Percentiles rank a stretch among this genome's conserved stretches.
phyloP scores from a whole-genome alignment of 2,888 invertebrate genomes.

The Acleris cristana region DNA sequence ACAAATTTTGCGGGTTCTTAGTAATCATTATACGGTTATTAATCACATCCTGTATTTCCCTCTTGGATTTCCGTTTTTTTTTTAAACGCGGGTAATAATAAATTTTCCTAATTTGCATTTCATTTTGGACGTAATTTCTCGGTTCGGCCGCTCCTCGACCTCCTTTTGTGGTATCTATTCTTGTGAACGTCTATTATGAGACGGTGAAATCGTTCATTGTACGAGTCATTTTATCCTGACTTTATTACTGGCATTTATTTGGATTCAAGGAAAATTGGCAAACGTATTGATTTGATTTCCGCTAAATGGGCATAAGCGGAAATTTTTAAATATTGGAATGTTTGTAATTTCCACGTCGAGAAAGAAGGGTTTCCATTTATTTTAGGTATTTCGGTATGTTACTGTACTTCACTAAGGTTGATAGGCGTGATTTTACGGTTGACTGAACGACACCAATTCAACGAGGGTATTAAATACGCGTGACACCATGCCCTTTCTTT shows the following conservation, averaged over 20 bases:
- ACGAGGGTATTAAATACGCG: too few relatives aligned
- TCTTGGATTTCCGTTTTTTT: conserved; percentile 57
- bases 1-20: conserved; percentile 30
- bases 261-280: conserved; percentile 16
- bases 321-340: not conserved
- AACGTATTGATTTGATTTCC: conserved; percentile 12
- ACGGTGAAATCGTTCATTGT: conserved; percentile 35
- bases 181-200: conserved; percentile 32
- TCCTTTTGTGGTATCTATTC: conserved; percentile 38
- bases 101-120: conserved; percentile 79
- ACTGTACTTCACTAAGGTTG: too few relatives aligned
- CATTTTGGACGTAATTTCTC: conserved; percentile 67
- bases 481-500: too few relatives aligned
- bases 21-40: conserved; percentile 60
- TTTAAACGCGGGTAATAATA: conserved; percentile 74
- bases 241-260: conserved; percentile 35
- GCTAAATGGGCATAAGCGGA: not conserved
- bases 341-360: too few relatives aligned
- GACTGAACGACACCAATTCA: too few relatives aligned
- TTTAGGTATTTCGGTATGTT: too few relatives aligned
- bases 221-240: conserved; percentile 27
- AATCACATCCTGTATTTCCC: conserved; percentile 67
- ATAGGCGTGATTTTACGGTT: too few relatives aligned
- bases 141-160: conserved; percentile 48
- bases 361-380: too few relatives aligned